phyloP scores from a whole-genome alignment of 2,113 vertebrate species.

The Callaeas wilsoni region DNA sequence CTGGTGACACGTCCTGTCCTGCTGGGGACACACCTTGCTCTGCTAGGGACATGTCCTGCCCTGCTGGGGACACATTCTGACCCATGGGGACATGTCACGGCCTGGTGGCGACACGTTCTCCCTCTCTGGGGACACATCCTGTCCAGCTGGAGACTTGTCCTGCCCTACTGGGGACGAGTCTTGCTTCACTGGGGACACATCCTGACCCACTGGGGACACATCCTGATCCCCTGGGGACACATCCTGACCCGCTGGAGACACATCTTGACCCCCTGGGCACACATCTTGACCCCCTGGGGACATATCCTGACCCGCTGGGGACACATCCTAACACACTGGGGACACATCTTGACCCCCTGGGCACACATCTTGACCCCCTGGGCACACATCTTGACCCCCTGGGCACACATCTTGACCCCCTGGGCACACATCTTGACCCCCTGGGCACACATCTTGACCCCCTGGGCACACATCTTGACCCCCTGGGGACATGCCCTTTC shows the following conservation, averaged over 20 bases:
- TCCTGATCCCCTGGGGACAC: rapidly evolving
- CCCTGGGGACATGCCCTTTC: not conserved
- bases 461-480: not conserved
- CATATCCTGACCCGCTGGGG: not conserved
- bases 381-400: rapidly evolving
- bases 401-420: not conserved
- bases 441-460: not conserved
- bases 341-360: not conserved
- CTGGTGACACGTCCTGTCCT: not conserved
- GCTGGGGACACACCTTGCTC: not conserved
- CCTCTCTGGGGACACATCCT: not conserved
- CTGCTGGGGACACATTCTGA: not conserved
- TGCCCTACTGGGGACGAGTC: not conserved
- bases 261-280: not conserved
- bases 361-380: rapidly evolving
- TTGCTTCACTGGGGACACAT: not conserved
- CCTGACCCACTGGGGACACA: not conserved
- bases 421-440: not conserved
- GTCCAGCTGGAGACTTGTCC: too few species aligned
- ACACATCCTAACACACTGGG: not conserved
- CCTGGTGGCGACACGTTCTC: rapidly evolving
- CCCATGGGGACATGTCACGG: rapidly evolving
- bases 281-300: not conserved
- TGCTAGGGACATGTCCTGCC: not conserved
- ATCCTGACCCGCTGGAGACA: rapidly evolving